These are phyloP conservation scores for Reinhardtius hippoglossoides DNA, from an alignment of 2,113 vertebrate species.

Conservation along the genomic window DNA sequence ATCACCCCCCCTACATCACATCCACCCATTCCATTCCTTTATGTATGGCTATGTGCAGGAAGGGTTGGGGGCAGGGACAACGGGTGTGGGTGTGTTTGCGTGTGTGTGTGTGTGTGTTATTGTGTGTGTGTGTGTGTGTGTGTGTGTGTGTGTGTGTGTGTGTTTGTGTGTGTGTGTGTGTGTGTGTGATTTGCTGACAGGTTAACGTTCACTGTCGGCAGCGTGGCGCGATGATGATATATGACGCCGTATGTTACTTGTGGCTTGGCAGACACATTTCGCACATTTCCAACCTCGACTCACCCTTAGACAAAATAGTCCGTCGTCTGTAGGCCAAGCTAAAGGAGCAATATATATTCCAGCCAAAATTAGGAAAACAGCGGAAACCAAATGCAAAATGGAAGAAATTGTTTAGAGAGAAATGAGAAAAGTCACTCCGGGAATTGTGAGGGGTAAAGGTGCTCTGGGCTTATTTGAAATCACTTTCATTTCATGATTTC, in stretches of 20 bases:
- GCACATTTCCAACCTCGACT: neutral
- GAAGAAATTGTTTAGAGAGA: neutral
- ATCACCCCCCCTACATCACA: slow-evolving; percentile 52
- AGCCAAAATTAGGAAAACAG: neutral
- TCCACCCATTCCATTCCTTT: slow-evolving; percentile 45
- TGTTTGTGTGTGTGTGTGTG: slow-evolving; percentile 20
- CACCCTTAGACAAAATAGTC: neutral
- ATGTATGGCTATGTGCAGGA: slow-evolving; percentile 44
- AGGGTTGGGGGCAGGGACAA: slow-evolving; percentile 40
- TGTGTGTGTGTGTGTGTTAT: slow-evolving; percentile 21
- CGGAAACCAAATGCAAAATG: neutral
- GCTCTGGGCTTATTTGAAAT: slow-evolving; percentile 19
- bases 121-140: slow-evolving; percentile 20
- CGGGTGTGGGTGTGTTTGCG: slow-evolving; percentile 3
- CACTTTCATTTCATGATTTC: neutral
- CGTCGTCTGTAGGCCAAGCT: neutral
- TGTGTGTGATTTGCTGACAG: slow-evolving; percentile 56
- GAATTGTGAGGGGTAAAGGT: neutral
- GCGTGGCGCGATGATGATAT: slow-evolving; percentile 65
- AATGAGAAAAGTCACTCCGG: neutral
- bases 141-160: slow-evolving; percentile 17
- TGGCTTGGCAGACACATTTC: slow-evolving; percentile 27
- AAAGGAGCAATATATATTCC: neutral
- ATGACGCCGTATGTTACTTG: slow-evolving; percentile 59
- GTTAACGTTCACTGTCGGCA: slow-evolving; percentile 72